Evolutionary conservation across 2,113 vertebrate species (phyloP).

Genomic region (Bujurquina vittata): DNA sequence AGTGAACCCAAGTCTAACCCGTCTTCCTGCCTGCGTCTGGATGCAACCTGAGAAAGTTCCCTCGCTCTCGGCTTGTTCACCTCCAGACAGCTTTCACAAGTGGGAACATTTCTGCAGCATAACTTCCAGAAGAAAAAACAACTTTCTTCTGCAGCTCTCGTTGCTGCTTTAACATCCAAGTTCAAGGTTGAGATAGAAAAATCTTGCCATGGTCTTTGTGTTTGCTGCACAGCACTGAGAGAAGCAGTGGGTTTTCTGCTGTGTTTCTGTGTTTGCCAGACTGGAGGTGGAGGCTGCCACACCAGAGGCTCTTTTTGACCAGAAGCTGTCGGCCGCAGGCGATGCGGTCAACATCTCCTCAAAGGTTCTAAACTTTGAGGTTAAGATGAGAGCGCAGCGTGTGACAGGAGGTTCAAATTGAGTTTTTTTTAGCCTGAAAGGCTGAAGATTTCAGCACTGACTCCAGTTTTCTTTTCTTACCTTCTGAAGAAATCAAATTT

Average conservation of each 20-base stretch:
- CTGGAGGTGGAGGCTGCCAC: neutral
- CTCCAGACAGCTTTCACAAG: neutral
- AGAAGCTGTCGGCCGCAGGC: neutral
- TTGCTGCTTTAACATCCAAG: neutral
- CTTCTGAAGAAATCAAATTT: neutral
- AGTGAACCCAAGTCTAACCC: neutral
- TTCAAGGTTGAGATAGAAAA: neutral
- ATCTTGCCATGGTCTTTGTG: neutral
- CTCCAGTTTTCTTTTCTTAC: neutral
- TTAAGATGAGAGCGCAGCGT: constrained; percentile 2
- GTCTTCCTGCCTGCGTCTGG: neutral
- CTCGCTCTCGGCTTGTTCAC: neutral
- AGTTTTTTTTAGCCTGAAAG: neutral
- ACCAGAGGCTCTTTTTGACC: neutral
- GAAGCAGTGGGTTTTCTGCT: neutral
- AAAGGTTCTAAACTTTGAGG: neutral
- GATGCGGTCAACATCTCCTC: neutral
- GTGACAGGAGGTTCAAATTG: neutral
- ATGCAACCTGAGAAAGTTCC: neutral
- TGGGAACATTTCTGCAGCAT: neutral
- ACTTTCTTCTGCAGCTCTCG: neutral
- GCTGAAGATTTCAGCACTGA: neutral
- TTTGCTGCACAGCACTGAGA: neutral
- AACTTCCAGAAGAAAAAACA: neutral
- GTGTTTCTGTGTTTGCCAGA: neutral